These are phyloP conservation scores for Elephantulus edwardii DNA, from an alignment of 2,113 vertebrate genomes.

Conservation along the genomic window DNA sequence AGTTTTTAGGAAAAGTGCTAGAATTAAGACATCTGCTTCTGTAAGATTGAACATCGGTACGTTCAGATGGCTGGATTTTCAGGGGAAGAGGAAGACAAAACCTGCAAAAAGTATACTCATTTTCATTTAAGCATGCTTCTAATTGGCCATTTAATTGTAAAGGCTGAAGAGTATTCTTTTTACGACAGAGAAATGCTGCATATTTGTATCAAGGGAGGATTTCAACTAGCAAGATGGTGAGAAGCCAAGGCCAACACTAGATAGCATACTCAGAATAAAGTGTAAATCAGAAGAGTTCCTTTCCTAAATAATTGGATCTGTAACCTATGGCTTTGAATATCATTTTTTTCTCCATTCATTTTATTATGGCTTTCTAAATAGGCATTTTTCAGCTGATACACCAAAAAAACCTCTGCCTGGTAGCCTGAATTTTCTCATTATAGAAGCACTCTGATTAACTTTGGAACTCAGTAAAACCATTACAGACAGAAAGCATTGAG, in stretches of 20 bases:
- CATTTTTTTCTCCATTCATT: conserved; percentile 48
- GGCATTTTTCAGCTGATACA: conserved; percentile 42
- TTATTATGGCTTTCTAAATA: conserved; percentile 56
- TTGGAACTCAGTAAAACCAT: conserved; percentile 18
- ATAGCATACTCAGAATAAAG: conserved; percentile 49
- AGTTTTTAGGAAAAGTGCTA: neutral
- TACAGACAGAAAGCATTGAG: conserved; percentile 22
- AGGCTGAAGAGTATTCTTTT: conserved; percentile 3
- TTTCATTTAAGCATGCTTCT: neutral
- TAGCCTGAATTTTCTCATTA: conserved; percentile 36
- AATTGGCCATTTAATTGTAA: neutral
- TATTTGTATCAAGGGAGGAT: neutral
- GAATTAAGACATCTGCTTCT: neutral
- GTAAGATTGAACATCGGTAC: neutral
- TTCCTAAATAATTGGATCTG: conserved; percentile 57
- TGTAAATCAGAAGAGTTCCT: conserved; percentile 24
- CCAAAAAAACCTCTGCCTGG: conserved; percentile 24
- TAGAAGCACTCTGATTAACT: conserved; percentile 33
- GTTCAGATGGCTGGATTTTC: neutral
- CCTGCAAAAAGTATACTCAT: neutral
- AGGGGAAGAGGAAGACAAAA: neutral
- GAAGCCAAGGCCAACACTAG: conserved; percentile 13
- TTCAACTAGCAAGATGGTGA: neutral
- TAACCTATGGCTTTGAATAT: conserved; percentile 60
- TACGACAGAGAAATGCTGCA: neutral